A percentile compares a stretch with the other conserved stretches of the same genome.
These are phyloP conservation scores for Saturnia japonica DNA, from an alignment of 2,888 invertebrate genomes.

Conservation along the genomic window DNA sequence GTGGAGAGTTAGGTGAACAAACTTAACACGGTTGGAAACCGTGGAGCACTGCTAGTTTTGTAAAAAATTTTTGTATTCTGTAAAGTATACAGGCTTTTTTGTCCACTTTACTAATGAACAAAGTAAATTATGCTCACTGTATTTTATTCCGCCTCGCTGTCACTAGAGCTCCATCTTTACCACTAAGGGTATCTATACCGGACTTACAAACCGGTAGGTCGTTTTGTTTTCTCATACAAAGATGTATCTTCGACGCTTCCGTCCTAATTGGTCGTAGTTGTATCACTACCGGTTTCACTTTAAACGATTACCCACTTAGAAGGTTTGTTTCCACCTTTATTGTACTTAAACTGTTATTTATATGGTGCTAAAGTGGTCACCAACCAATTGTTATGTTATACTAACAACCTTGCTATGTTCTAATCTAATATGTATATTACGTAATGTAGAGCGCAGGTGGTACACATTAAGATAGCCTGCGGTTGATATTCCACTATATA, in stretches of 20 bases:
- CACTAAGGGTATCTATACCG: conserved; percentile 13
- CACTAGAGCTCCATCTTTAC: conserved; percentile 17
- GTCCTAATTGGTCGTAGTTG: conserved; percentile 43
- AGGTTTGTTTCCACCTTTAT: conserved; percentile 34
- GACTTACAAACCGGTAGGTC: conserved; percentile 19
- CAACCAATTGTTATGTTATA: conserved; percentile 23
- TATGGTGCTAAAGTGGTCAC: conserved; percentile 43
- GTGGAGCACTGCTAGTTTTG: too few species aligned
- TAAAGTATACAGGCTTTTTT: too few species aligned
- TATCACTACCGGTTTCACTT: conserved; percentile 37
- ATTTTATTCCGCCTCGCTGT: background rate
- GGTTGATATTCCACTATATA: background rate
- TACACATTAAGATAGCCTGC: background rate
- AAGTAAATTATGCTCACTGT: background rate
- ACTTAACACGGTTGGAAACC: too few species aligned
- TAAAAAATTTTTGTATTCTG: too few species aligned
- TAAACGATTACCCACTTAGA: conserved; percentile 43
- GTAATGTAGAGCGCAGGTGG: background rate
- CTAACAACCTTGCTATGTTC: conserved; percentile 19
- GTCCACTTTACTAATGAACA: background rate
- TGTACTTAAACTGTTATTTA: conserved; percentile 44
- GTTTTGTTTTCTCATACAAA: conserved; percentile 36
- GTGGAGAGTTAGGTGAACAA: too few species aligned
- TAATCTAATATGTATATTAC: conserved; percentile 22
- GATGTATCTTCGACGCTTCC: conserved; percentile 42